A percentile compares a stretch with the other conserved stretches of the same genome.
Conservation (phyloP, 2,888 invertebrate genomes). For the Lithophane semibrunnea region DNA sequence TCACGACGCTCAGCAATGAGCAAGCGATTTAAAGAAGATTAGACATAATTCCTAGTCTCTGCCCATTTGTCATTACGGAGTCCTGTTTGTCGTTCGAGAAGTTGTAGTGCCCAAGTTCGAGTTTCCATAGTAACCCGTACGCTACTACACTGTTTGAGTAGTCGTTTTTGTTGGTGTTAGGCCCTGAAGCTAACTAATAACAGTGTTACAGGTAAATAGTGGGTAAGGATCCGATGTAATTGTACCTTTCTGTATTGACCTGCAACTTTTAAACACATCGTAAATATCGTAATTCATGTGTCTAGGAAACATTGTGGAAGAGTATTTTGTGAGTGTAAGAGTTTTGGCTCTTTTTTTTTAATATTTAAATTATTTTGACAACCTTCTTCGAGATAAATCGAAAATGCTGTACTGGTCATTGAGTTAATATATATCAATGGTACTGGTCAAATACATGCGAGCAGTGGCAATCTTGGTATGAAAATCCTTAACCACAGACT, state of each 20-base stretch:
- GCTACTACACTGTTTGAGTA: constrained; percentile 47
- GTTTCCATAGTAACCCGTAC: constrained; percentile 41
- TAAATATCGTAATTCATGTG: constrained; percentile 25
- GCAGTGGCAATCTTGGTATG: no score
- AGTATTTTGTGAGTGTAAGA: not conserved
- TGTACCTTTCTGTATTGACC: constrained; percentile 55
- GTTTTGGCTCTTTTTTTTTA: not conserved
- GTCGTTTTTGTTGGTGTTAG: constrained; percentile 62
- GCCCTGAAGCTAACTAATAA: constrained; percentile 71
- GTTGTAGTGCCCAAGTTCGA: constrained; percentile 22
- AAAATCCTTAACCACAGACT: no score
- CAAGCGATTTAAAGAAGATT: not conserved
- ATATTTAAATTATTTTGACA: not conserved
- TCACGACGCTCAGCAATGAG: not conserved
- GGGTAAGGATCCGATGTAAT: constrained; percentile 62
- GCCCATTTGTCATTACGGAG: not conserved
- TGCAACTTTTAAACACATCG: constrained; percentile 48
- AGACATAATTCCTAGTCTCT: not conserved
- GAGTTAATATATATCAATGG: no score
- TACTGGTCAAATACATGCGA: no score
- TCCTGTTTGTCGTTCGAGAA: constrained; percentile 3
- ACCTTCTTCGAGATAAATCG: no score
- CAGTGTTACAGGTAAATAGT: constrained; percentile 70
- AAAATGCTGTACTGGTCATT: no score
- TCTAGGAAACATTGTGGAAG: not conserved